These are phyloP conservation scores for Suillia variegata DNA, from an alignment of 2,888 invertebrate species.

Conservation along the genomic window DNA sequence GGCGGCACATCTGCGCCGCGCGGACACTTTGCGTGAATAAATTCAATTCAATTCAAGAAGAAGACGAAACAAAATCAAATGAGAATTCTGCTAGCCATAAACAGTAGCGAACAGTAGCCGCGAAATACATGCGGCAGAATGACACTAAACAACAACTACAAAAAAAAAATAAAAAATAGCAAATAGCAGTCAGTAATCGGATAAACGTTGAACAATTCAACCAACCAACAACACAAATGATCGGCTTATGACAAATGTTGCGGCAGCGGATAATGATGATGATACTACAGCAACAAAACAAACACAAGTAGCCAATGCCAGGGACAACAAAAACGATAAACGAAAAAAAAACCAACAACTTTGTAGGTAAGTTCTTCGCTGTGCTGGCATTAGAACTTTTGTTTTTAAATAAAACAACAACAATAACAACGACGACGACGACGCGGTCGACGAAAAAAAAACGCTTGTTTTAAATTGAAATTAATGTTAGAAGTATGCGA, in stretches of 20 bases:
- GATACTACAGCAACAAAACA: background rate
- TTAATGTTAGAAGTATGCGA: background rate
- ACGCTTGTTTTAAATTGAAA: background rate
- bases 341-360: too few relatives aligned
- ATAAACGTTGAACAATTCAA: conserved; percentile 1
- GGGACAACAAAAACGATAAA: too few relatives aligned
- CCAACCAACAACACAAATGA: background rate
- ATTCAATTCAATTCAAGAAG: background rate
- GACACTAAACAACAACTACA: conserved; percentile 1
- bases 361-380: too few relatives aligned
- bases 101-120: background rate
- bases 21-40: background rate
- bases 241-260: background rate
- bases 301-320: background rate
- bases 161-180: too few relatives aligned
- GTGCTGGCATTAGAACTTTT: too few relatives aligned
- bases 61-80: too few relatives aligned
- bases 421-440: too few relatives aligned
- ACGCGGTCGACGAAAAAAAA: too few relatives aligned
- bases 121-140: background rate
- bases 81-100: background rate
- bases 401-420: too few relatives aligned
- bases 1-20: background rate
- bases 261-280: background rate
- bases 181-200: background rate